Conservation (phyloP, 2,113 vertebrate species). For the Heliornis fulica region DNA sequence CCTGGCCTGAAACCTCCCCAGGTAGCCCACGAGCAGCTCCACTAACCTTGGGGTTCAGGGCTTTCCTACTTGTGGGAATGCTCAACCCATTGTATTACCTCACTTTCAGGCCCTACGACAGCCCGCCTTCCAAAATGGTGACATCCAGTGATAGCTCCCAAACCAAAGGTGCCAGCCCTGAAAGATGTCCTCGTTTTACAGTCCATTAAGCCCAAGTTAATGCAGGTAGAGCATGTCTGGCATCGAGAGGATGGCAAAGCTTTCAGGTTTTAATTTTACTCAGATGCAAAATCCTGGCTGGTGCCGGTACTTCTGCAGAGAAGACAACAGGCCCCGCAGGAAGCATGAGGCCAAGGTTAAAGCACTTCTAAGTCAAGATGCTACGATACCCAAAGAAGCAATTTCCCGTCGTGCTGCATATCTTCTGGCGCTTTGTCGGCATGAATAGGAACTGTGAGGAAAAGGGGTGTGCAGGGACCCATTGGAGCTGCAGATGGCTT, state of each 20-base stretch:
- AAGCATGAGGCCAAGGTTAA: conserved; percentile 75
- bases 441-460: background rate
- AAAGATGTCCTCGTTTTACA: conserved; percentile 66
- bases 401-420: conserved; percentile 62
- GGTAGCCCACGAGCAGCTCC: no score
- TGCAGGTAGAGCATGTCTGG: conserved; percentile 61
- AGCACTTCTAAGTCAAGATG: conserved; percentile 60
- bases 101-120: no score
- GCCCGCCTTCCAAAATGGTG: no score
- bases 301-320: conserved; percentile 2
- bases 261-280: conserved; percentile 69
- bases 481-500: conserved; percentile 63
- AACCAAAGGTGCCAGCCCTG: no score
- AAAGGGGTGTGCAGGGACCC: conserved; percentile 51
- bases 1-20: no score
- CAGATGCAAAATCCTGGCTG: conserved; percentile 56
- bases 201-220: conserved; percentile 68
- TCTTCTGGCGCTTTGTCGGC: conserved; percentile 63
- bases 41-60: no score
- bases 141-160: no score
- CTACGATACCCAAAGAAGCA: conserved; percentile 65
- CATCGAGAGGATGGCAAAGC: conserved; percentile 53
- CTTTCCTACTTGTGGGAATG: no score
- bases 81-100: no score
- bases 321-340: conserved; percentile 47